Conservation (phyloP, 2,888 invertebrate species). For the Cecidostiba fungosa region DNA sequence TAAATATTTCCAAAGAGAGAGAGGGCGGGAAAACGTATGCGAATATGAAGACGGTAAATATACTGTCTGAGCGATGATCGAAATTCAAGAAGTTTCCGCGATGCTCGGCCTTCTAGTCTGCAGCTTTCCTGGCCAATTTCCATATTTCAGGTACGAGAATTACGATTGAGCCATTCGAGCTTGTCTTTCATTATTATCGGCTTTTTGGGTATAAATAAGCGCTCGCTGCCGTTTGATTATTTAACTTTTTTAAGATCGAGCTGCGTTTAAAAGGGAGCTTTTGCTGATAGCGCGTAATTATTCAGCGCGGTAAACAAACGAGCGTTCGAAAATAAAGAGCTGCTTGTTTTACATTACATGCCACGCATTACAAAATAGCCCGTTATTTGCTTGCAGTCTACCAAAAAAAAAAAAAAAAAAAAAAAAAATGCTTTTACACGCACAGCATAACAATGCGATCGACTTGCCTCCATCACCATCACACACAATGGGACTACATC, state of each 20-base stretch:
- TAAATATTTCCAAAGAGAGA: constrained; percentile 1
- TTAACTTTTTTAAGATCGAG: neutral
- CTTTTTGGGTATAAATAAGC: too few relatives aligned
- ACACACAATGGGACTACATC: too few relatives aligned
- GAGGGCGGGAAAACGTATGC: constrained; percentile 2
- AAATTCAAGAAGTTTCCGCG: constrained; percentile 11
- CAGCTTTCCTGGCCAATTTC: neutral
- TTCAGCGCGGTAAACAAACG: neutral
- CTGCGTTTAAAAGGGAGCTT: too few relatives aligned
- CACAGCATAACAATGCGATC: neutral
- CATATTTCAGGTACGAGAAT: neutral
- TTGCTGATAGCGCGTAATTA: too few relatives aligned
- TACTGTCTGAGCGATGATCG: constrained; percentile 1
- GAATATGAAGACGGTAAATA: neutral
- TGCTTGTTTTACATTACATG: neutral
- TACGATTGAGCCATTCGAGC: neutral
- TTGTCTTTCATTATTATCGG: neutral
- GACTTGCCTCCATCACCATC: too few relatives aligned
- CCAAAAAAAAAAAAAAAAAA: neutral
- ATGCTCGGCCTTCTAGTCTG: neutral
- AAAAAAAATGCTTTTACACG: neutral
- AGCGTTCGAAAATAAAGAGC: neutral
- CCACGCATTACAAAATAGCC: neutral
- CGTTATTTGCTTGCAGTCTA: neutral
- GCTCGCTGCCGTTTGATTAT: neutral